Evolutionary conservation across 2,888 invertebrate genomes (phyloP).

Genomic region (Amiota communis): DNA sequence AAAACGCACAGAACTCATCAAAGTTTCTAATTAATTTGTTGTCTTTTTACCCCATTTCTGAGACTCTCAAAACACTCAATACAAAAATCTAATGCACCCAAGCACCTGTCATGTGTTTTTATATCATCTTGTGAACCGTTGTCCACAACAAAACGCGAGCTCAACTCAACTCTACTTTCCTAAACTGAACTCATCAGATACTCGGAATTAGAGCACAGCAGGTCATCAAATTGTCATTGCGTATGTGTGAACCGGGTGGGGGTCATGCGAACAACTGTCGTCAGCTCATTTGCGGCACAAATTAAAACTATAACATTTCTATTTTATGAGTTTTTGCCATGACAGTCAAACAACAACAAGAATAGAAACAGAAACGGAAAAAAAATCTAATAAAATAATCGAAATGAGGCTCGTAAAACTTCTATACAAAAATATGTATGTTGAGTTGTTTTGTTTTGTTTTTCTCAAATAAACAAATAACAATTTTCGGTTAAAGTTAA

Average conservation of each 20-base stretch:
- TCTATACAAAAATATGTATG: slow-evolving; percentile 31
- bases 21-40: slow-evolving; percentile 18
- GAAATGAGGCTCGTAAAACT: slow-evolving; percentile 34
- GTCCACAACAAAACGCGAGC: neutral
- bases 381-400: slow-evolving; percentile 19
- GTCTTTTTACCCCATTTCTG: slow-evolving; percentile 3
- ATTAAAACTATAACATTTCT: slow-evolving; percentile 60
- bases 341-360: slow-evolving; percentile 37
- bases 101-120: slow-evolving; percentile 15
- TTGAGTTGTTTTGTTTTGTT: slow-evolving; percentile 48
- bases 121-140: neutral
- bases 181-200: neutral
- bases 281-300: slow-evolving; percentile 56
- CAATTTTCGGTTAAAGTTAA: slow-evolving; percentile 45
- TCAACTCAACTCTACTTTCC: no score
- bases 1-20: neutral
- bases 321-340: slow-evolving; percentile 57
- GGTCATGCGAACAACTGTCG: slow-evolving; percentile 49
- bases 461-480: slow-evolving; percentile 63
- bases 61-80: neutral
- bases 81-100: neutral
- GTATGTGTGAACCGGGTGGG: no score
- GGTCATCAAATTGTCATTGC: slow-evolving; percentile 1
- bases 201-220: slow-evolving; percentile 7
- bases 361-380: neutral